Base-by-base conservation (phyloP, 2,888 invertebrate genomes). In the Nemurella pictetii region DNA sequence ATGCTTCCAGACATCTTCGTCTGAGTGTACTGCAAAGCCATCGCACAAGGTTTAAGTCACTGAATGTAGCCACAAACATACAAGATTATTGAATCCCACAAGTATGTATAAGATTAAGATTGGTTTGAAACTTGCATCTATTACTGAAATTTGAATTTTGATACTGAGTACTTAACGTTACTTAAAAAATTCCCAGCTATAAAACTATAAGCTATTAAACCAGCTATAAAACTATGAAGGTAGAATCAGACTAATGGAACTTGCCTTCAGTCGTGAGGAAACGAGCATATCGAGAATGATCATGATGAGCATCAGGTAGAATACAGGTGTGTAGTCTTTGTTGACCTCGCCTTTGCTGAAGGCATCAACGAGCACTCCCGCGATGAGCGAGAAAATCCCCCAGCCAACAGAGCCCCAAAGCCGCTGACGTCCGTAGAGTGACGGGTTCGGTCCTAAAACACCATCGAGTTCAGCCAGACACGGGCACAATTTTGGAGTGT, bases 321-420 rank as follows among this genome's bases (percentile, higher is more conserved):
- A 98, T 12, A 96, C 95, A n/a, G 95, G 92, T 0, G 94, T 93
- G 88, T 96, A 97, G 89, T 97, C 93, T 89, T 96, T 96, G 83
- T 92, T 90, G 0, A 91, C 89, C 81, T 91, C 89, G 3, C 94
- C 94, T n/a, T 92, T 90, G 85, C 96, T 96, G 87, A 94, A 92
- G 29, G 92, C 88, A 89, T 97, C 97, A 25, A 97, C 95, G 0
- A 97, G 91, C n/a, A 94, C 91, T 0, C 97, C 97, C 0, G 96
- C 93, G 25, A 96, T 89, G 30, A 96, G 91, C 0, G 96, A 94
- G 88, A 96, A 93, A 83, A 95, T 90, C 26, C 97, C 97, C 94
- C 96, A 97, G 0, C 97, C 98, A 0, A 98, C 91, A 0, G 97
- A 95, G 0, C 98, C 97, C 94, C 95, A 98, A 86, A 97, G 91